Base-by-base conservation (phyloP, 2,113 vertebrate species). In the Rallus limicola region DNA sequence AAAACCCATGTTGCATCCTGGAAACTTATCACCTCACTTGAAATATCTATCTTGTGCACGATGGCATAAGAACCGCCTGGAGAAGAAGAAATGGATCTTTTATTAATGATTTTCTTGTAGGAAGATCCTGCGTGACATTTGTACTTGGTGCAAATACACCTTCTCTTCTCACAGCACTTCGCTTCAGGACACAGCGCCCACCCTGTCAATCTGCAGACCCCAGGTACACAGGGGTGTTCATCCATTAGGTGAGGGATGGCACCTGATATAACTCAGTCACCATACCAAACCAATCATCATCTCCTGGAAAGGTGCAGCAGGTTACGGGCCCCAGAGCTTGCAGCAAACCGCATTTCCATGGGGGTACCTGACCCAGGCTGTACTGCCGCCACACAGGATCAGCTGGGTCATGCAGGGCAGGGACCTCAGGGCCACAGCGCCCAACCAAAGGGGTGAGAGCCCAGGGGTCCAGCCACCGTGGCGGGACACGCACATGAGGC, bases 301-400 rank as follows among this genome's bases (percentile, higher is more conserved):
- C 3, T 1, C 29, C 44, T 10, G 44, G 9, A 33, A 42, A 19
- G 44, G 44, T 18, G 58, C 60, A 40, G 38, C 0, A 5, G 8
- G 3, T 33, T 40, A 0, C 13, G 4, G 5, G 46, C 62, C 76
- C 52, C 34, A 21, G 44, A 23, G 31, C 59, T 59, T 13, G 8
- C 34, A 19, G 9, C 19, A 7, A 14, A 53, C 8, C 33, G 7
- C 12, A 31, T 38, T 2, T 14, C 16, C 8, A 33, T 44, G 5
- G 13, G 2, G 8, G 42, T 9, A 12, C 38, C 6, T 38, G 69
- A 5, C 34, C 16, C 60, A 59, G 44, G 69, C 50, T 21, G 44
- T n/a, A 10, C 25, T 3, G 6, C 48, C 63, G 56, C 62, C 6
- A 2, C 3, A 0, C 0, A 0, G 3, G 28, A 10, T n/a, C 52